These are phyloP conservation scores for Acrobasis suavella DNA, from an alignment of 2,888 invertebrate species.

Conservation along the genomic window DNA sequence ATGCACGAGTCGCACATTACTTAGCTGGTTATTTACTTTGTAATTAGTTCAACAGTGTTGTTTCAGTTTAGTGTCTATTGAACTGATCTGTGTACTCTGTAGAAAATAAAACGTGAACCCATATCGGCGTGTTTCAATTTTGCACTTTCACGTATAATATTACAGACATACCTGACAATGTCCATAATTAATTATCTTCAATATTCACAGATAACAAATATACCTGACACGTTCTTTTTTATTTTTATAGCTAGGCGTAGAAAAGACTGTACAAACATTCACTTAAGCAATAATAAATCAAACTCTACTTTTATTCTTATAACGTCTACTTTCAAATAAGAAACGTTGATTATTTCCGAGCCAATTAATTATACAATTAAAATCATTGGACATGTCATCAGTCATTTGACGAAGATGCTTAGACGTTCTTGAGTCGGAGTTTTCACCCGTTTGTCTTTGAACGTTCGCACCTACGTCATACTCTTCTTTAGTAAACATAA, in stretches of 20 bases:
- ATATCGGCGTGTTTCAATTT: too few relatives aligned
- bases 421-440: neutral
- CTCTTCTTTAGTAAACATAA: too few relatives aligned
- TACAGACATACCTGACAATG: neutral
- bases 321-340: slow-evolving; percentile 9
- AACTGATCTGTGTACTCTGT: too few relatives aligned
- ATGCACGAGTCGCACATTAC: too few relatives aligned
- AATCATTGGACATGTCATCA: slow-evolving; percentile 51
- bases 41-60: too few relatives aligned
- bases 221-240: neutral
- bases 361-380: slow-evolving; percentile 58
- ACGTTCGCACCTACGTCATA: neutral
- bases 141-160: neutral
- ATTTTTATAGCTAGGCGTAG: slow-evolving; percentile 8
- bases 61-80: too few relatives aligned
- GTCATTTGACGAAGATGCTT: slow-evolving; percentile 41
- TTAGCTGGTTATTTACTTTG: too few relatives aligned
- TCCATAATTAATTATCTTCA: neutral
- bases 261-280: slow-evolving; percentile 12
- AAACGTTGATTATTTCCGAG: slow-evolving; percentile 21
- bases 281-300: slow-evolving; percentile 1
- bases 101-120: too few relatives aligned
- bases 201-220: neutral
- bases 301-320: slow-evolving; percentile 1
- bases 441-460: neutral